Evolutionary conservation across 2,113 vertebrate species (phyloP), one percentile per base, ranked within the genome.

Genomic region (Erpornis zantholeuca): DNA sequence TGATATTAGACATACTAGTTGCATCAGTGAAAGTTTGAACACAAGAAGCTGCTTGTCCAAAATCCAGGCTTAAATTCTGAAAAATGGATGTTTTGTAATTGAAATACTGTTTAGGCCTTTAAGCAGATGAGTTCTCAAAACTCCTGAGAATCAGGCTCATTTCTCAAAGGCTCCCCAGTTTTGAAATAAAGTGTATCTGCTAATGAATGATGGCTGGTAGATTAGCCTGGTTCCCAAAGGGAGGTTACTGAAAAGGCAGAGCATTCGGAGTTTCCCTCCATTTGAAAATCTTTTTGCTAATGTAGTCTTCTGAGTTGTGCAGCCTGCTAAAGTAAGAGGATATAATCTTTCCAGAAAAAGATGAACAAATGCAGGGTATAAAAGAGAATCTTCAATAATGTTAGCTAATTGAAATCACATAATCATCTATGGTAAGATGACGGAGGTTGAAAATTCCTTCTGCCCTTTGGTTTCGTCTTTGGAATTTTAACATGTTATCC

Each of bases 121-220:
- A 79, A 42, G 24, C 7, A 33, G 29, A 13, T 54, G 49, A 29
- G 28, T 66, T 83, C 61, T 70, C 36, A 52, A 38, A 77, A 45
- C 36, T 38, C 31, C 11, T 0, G 3, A 82, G 60, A 53, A 24
- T 70, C 7, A 8, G 29, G 2, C 22, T 65, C 0, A 0, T 65
- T 77, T 80, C 40, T 96, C 12, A 3, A 31, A 61, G 29, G 19
- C 22, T 88, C 21, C 11, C 1, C 17, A 29, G 53, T 65, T 82
- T 60, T 47, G 29, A 35, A 77, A 47, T 22, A 23, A 40, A 40
- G 11, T 24, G 1, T 36, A 42, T 57, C 21, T 87, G 31, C n/a
- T 86, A 7, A 27, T 5, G 4, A 68, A 18, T 29, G 8, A 38
- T 36, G 10, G 35, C 27, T 47, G 5, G 25, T 78, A n/a, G 15